phyloP scores from a whole-genome alignment of 2,888 invertebrate genomes.

The Rhaphigaster nebulosa region DNA sequence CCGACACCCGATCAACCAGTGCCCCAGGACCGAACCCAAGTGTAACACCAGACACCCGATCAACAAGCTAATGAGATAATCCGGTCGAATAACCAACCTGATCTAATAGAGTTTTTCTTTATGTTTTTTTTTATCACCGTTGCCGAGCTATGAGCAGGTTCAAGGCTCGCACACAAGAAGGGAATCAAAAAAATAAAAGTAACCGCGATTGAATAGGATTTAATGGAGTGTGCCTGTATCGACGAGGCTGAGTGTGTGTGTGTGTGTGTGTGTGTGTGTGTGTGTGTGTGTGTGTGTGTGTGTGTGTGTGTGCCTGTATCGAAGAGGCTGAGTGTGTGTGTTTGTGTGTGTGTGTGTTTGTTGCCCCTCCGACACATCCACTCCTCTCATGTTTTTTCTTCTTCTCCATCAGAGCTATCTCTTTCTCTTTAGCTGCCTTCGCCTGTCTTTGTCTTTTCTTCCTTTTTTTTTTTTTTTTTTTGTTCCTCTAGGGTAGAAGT shows the following conservation, averaged over 20 bases:
- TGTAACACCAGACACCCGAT: neutral
- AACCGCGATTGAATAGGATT: conserved; percentile 44
- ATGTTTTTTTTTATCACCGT: neutral
- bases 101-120: neutral
- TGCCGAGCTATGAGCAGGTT: neutral
- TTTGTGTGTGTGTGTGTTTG: conserved; percentile 1
- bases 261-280: too few species aligned
- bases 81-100: neutral
- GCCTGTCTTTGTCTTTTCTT: neutral
- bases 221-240: conserved; percentile 53
- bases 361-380: neutral
- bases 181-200: conserved; percentile 31
- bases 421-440: conserved; percentile 42
- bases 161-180: neutral
- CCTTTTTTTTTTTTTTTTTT: neutral
- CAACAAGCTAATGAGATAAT: neutral
- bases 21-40: neutral
- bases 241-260: neutral
- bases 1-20: neutral
- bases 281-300: too few species aligned
- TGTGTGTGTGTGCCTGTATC: conserved; percentile 46
- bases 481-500: neutral
- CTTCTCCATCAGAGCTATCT: neutral
- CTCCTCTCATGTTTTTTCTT: conserved; percentile 5
- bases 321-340: too few species aligned